Evolutionary conservation across 2,888 invertebrate species (phyloP).

Genomic region (Stegophylla sp.): DNA sequence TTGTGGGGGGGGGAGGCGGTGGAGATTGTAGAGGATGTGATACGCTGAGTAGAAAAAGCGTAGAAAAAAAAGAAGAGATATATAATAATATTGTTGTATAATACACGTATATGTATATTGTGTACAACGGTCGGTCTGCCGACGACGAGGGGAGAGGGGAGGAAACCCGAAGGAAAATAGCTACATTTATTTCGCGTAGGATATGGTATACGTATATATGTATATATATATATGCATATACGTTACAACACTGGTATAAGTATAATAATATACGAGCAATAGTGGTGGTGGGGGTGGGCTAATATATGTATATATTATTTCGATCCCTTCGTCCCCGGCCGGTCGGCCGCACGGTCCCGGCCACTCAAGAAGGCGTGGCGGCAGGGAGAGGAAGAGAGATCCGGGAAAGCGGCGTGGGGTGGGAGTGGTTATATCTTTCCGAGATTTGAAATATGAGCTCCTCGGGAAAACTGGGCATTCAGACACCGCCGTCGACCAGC

Average conservation of each 20-base stretch:
- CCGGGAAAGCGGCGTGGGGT: not conserved
- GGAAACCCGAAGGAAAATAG: slow-evolving; percentile 49
- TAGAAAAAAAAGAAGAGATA: not conserved
- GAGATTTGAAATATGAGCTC: slow-evolving; percentile 57
- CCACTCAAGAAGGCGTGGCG: too few relatives aligned
- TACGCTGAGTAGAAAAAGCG: not conserved
- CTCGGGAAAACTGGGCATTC: slow-evolving; percentile 48
- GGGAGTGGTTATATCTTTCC: not conserved
- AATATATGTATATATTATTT: slow-evolving; percentile 48
- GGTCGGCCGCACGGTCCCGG: too few relatives aligned
- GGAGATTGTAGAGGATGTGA: not conserved
- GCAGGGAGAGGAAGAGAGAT: too few relatives aligned
- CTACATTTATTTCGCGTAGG: slow-evolving; percentile 42
- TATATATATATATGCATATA: too few relatives aligned
- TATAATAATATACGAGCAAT: not conserved
- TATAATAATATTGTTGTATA: not conserved
- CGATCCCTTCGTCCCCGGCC: not conserved
- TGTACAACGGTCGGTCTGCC: not conserved
- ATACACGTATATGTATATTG: not conserved
- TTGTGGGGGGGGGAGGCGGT: not conserved
- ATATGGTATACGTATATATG: not conserved
- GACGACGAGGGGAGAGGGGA: not conserved
- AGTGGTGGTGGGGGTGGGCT: not conserved
- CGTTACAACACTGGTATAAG: too few relatives aligned
- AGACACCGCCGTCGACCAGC: slow-evolving; percentile 44